A percentile compares a stretch with the other conserved stretches of the same genome.
These are phyloP conservation scores for Nomada fabriciana DNA, from an alignment of 2,888 invertebrate species.

Conservation along the genomic window DNA sequence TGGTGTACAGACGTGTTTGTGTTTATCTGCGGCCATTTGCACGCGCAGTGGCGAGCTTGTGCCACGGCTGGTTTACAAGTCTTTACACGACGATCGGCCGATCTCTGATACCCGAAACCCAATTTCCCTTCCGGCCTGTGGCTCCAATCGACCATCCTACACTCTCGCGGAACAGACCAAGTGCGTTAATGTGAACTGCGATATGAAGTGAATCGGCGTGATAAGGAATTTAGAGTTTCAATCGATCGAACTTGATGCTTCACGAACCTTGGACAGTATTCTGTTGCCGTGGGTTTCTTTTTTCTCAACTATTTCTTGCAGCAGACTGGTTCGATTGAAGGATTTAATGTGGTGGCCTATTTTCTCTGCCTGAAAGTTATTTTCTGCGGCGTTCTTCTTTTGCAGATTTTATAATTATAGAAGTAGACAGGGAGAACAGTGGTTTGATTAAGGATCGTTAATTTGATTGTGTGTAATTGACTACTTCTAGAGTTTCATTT, in stretches of 20 bases:
- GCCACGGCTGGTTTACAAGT: constrained; percentile 59
- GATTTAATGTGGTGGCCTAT: no score
- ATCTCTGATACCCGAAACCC: constrained; percentile 57
- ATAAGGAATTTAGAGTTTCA: background rate
- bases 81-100: constrained; percentile 61
- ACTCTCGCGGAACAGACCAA: background rate
- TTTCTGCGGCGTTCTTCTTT: no score
- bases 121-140: constrained; percentile 51
- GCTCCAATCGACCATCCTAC: constrained; percentile 25
- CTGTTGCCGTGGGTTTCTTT: no score
- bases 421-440: no score
- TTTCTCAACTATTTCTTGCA: no score
- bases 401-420: no score
- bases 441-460: background rate
- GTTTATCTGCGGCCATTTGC: constrained; percentile 50
- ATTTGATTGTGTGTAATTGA: background rate
- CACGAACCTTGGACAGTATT: no score
- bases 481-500: background rate
- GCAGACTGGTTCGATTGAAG: no score
- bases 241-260: background rate
- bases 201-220: no score
- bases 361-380: no score
- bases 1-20: constrained; percentile 9
- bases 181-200: constrained; percentile 10
- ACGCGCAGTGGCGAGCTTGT: constrained; percentile 23